Percentiles rank a stretch among this genome's conserved stretches.
phyloP scores from a whole-genome alignment of 2,888 invertebrate genomes.

The Euclidia mi region DNA sequence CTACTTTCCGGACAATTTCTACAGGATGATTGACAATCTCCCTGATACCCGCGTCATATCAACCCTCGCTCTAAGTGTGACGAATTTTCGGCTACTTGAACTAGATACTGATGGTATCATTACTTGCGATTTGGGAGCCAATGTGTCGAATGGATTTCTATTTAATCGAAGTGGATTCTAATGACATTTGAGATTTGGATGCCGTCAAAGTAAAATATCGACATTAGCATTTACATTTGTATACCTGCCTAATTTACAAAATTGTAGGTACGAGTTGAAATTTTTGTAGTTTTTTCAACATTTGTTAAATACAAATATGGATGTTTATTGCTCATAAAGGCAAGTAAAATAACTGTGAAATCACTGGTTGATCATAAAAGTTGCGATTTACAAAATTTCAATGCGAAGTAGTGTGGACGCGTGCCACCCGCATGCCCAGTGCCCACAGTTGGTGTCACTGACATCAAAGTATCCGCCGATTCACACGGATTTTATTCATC shows the following conservation, averaged over 20 bases:
- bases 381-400: constrained; percentile 22
- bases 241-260: too few relatives aligned
- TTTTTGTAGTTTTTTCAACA: too few relatives aligned
- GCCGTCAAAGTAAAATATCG: too few relatives aligned
- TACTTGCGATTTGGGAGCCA: constrained; percentile 38
- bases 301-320: too few relatives aligned
- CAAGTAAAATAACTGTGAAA: too few relatives aligned
- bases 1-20: constrained; percentile 46
- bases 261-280: too few relatives aligned
- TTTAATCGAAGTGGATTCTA: not conserved
- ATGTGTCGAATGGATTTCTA: not conserved
- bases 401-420: constrained; percentile 48
- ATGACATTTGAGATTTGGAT: not conserved
- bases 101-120: constrained; percentile 53
- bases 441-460: constrained; percentile 44
- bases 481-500: constrained; percentile 58
- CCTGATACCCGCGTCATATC: constrained; percentile 51
- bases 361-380: too few relatives aligned
- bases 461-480: constrained; percentile 32
- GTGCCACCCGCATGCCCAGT: constrained; percentile 77
- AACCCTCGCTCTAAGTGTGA: constrained; percentile 50
- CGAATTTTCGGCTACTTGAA: constrained; percentile 51
- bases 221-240: too few relatives aligned
- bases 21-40: constrained; percentile 54
- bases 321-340: too few relatives aligned